Conservation (phyloP, 2,113 vertebrate species). For the Microtus pennsylvanicus region DNA sequence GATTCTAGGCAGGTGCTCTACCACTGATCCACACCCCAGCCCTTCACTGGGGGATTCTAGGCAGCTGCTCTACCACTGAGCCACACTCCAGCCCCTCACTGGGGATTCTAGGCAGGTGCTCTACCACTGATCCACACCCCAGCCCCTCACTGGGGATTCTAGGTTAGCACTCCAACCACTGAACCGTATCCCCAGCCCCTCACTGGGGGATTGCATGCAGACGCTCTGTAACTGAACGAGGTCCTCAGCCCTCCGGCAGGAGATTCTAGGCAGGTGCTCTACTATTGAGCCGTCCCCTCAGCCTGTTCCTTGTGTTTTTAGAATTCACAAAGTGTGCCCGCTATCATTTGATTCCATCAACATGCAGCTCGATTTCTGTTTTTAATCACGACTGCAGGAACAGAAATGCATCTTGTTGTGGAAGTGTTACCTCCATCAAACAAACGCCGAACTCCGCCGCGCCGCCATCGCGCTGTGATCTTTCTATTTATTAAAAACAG, state of each 20-base stretch:
- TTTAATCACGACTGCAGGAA: constrained; percentile 52
- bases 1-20: too few species aligned
- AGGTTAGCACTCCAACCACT: not conserved
- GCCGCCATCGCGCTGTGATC: constrained; percentile 34
- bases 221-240: not conserved
- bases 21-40: not conserved
- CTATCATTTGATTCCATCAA: not conserved
- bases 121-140: not conserved
- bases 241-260: not conserved
- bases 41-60: not conserved
- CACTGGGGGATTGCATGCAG: not conserved
- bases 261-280: not conserved
- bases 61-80: too few species aligned
- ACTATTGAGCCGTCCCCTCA: not conserved
- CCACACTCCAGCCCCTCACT: too few species aligned
- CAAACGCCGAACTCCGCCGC: not conserved
- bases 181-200: not conserved
- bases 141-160: not conserved
- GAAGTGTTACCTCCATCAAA: constrained; percentile 46
- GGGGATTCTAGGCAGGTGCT: not conserved
- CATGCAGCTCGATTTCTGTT: constrained; percentile 28
- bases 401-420: constrained; percentile 38
- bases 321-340: not conserved
- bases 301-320: not conserved
- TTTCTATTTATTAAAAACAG: constrained; percentile 63